These are phyloP conservation scores for Phrixothrix hirtus DNA, from an alignment of 2,888 invertebrate genomes.

Conservation along the genomic window DNA sequence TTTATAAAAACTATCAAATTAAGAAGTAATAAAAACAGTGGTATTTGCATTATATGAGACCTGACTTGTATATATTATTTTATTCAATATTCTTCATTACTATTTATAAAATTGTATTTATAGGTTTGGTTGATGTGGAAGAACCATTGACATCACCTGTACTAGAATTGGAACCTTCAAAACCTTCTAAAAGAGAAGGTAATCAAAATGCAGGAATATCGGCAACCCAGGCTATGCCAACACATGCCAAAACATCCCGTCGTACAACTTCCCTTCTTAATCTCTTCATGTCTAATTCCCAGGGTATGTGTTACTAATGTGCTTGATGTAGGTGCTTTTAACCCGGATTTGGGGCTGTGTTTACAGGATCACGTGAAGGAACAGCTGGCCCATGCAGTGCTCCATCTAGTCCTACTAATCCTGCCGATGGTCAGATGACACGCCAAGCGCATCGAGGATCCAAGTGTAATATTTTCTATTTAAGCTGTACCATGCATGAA, in stretches of 20 bases:
- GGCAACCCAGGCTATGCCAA: slow-evolving; percentile 54
- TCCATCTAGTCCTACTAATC: slow-evolving; percentile 73
- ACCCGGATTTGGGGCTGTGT: slow-evolving; percentile 73
- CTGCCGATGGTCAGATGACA: slow-evolving; percentile 65
- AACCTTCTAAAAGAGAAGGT: slow-evolving; percentile 69
- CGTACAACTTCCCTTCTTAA: slow-evolving; percentile 93
- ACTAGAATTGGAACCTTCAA: slow-evolving; percentile 49
- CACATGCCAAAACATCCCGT: slow-evolving; percentile 79
- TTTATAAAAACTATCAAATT: too few relatives aligned
- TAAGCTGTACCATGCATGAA: slow-evolving; percentile 43
- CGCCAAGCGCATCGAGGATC: slow-evolving; percentile 81
- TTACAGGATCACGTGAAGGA: slow-evolving; percentile 64
- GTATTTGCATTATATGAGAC: too few relatives aligned
- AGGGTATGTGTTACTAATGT: slow-evolving; percentile 66
- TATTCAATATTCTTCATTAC: neutral
- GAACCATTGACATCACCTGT: slow-evolving; percentile 49
- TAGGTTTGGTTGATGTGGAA: slow-evolving; percentile 52
- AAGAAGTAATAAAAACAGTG: too few relatives aligned
- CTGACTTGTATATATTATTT: too few relatives aligned
- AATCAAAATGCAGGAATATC: slow-evolving; percentile 55
- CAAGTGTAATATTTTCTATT: slow-evolving; percentile 68
- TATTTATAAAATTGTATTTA: slow-evolving; percentile 20
- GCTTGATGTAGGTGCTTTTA: slow-evolving; percentile 40
- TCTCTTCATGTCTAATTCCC: slow-evolving; percentile 94
- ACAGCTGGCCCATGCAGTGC: slow-evolving; percentile 59